Evolutionary conservation across 2,797 vertebrate species (phyloP), one percentile per base, ranked within the genome.

Genomic region (Miichthys miiuy): DNA sequence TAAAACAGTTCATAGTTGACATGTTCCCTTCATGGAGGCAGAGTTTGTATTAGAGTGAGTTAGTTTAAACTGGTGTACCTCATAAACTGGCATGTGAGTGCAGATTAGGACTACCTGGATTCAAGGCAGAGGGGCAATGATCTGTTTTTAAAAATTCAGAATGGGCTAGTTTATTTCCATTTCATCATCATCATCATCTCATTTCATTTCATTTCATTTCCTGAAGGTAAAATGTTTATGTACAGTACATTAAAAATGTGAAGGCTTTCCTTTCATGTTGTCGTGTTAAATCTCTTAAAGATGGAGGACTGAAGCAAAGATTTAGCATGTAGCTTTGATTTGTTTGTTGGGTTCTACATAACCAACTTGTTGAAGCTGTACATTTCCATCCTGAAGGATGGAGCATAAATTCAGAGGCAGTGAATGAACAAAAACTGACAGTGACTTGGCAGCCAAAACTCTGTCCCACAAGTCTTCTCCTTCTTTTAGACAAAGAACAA

Each of bases 191-290:
- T 62, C 12, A 63, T 62, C 9, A 64, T 64, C 20, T 58, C 20
- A 21, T 61, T 9, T 60, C 12, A 66, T 62, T 12, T 62, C 11
- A 64, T 64, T 80, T 83, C 2, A 80, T 79, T 81, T 89, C 70
- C 74, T 87, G 81, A 88, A 93, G 85, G 79, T 70, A 82, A 88
- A 88, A 87, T 81, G 72, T 82, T 44, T 83, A 84, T 87, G 79
- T 85, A 91, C 63, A 83, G 56, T 52, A 71, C 83, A 88, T 87
- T 70, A 80, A 88, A 90, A 83, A 76, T 58, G 61, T 21, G 52
- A 70, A 11, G 11, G 5, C 34, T 61, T 65, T 68, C 50, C 48
- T 67, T 47, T 56, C 3, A 51, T 50, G 34, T 67, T 46, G 34
- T 67, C 41, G 27, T 54, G 44, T 79, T 79, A 68, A 65, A 78